Evolutionary conservation across 2,113 vertebrate species (phyloP), one percentile per base, ranked within the genome.

Genomic region (Tragulus kanchil): DNA sequence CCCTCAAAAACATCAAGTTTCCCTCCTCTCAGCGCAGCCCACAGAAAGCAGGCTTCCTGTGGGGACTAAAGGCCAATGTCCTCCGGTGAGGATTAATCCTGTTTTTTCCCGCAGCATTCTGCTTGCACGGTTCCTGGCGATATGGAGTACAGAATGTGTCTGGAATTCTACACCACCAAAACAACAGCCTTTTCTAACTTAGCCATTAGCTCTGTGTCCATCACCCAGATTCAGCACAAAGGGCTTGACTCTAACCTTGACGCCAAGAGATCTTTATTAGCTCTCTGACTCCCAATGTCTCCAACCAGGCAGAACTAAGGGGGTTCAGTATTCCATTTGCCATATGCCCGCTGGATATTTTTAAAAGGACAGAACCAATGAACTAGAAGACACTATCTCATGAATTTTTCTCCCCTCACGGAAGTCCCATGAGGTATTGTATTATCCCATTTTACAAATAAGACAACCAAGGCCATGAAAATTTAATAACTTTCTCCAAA

Each of bases 281-380:
- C 15, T 62, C 65, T n/a, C 67, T 69, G 75, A 64, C 61, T 98
- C 26, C 21, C 73, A 92, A 26, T 31, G 45, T 84, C 67, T 91
- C 94, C 94, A 92, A 48, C 31, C 79, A 95, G 90, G 95, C 96
- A 95, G 96, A 96, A 97, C 73, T 85, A 96, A 97, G 21, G 71
- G 71, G 73, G 21, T 21, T 97, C 92, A 89, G 83, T 23, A 45
- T 73, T 93, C 73, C 59, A 31, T 69, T 86, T 84, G 56, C 25
- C 56, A 4, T 62, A 69, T 42, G 62, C 4, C 85, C 11, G 1
- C 61, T 84, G 83, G 85, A 28, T 91, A 25, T 73, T 89, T 93
- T 89, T 73, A 16, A 94, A 92, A 92, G 56, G 78, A 28, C 61
- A 96, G 78, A 69, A 61, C 26, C 42, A 93, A 56, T 61, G 83